Conservation (phyloP, 2,797 vertebrate species). For the Falco peregrinus region DNA sequence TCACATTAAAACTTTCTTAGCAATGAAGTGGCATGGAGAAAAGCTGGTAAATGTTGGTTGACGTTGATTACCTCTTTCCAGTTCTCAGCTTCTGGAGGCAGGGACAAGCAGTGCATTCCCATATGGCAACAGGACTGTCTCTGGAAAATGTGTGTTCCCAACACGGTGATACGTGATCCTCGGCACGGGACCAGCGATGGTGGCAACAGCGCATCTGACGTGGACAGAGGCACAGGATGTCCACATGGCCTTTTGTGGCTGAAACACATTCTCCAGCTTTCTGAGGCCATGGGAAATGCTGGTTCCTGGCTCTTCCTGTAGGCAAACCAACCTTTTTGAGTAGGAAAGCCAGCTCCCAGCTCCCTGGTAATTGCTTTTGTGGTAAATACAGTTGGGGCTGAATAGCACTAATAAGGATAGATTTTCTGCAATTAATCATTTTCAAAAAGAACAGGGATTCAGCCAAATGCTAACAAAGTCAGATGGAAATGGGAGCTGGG, state of each 20-base stretch:
- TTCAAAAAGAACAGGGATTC: not conserved
- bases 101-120: rapidly evolving
- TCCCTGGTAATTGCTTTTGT: not conserved
- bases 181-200: rapidly evolving
- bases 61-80: not conserved
- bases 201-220: not conserved
- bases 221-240: not conserved
- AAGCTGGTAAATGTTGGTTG: not conserved
- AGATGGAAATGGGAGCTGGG: not conserved
- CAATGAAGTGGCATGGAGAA: not conserved
- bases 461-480: not conserved
- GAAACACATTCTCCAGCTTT: not conserved
- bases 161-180: rapidly evolving
- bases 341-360: not conserved
- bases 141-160: not conserved
- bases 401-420: not conserved
- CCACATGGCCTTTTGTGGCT: not conserved
- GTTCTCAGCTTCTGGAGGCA: not conserved
- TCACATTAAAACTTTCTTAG: not conserved
- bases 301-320: not conserved
- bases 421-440: conserved; percentile 8
- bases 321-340: not conserved
- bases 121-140: rapidly evolving
- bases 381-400: not conserved
- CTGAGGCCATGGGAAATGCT: not conserved